phyloP scores from a whole-genome alignment of 1,140 invertebrate species.

The Oryzaephilus surinamensis region DNA sequence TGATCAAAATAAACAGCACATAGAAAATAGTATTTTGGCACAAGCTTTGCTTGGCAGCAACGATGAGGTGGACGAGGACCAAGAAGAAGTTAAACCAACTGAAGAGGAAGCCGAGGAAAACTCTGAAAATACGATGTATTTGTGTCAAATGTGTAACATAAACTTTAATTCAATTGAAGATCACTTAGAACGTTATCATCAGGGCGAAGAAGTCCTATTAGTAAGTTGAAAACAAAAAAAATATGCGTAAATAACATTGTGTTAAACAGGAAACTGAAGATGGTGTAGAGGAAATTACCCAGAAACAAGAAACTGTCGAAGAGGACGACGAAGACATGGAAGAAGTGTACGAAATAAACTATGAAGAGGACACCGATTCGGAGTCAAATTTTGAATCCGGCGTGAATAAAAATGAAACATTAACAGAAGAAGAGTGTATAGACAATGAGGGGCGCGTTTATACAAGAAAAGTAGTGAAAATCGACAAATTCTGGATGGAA shows the following conservation, averaged over 20 bases:
- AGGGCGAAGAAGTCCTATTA: conserved; percentile 47
- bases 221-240: conserved; percentile 13
- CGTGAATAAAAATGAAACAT: conserved; percentile 6
- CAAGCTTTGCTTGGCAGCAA: conserved; percentile 6
- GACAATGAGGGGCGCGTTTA: conserved; percentile 42
- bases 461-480: conserved; percentile 44
- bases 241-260: not conserved
- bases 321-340: not conserved
- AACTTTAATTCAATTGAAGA: conserved; percentile 52
- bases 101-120: conserved; percentile 5
- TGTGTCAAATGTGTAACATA: conserved; percentile 50
- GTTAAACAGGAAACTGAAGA: conserved; percentile 4
- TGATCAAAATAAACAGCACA: conserved; percentile 2
- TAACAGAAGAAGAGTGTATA: conserved; percentile 36
- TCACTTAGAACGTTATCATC: conserved; percentile 53
- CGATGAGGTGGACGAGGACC: conserved; percentile 15
- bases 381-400: not conserved
- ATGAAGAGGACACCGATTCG: conserved; percentile 3
- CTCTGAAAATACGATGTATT: conserved; percentile 39
- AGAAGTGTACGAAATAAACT: not conserved
- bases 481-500: conserved; percentile 43
- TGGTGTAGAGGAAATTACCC: conserved; percentile 1
- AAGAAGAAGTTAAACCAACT: conserved; percentile 10
- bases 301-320: conserved; percentile 1
- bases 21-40: not conserved